Percentiles rank a stretch among this genome's conserved stretches.
Evolutionary conservation across 2,888 invertebrate species (phyloP).

Genomic region (Dasysyrphus tricinctus): DNA sequence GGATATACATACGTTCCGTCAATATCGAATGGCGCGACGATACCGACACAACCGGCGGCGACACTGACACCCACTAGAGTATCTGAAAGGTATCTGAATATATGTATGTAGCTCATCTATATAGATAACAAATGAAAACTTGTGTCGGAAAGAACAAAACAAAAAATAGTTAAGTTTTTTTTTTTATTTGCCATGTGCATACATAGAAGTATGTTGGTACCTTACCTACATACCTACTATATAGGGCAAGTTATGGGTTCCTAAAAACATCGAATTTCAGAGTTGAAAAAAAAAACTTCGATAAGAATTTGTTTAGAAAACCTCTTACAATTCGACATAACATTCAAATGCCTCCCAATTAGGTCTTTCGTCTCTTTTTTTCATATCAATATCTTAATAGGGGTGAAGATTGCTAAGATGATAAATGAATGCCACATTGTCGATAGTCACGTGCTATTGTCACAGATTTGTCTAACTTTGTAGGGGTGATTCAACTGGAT

Average conservation of each 20-base stretch:
- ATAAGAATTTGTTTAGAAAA: too few relatives aligned
- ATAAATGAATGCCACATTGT: too few relatives aligned
- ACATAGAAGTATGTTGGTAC: neutral
- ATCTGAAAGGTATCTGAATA: neutral
- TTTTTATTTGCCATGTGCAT: neutral
- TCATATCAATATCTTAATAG: too few relatives aligned
- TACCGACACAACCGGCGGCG: neutral
- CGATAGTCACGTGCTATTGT: too few relatives aligned
- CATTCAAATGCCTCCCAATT: too few relatives aligned
- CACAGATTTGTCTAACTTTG: too few relatives aligned
- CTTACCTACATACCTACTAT: too few relatives aligned
- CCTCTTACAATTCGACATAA: too few relatives aligned
- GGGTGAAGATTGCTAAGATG: too few relatives aligned
- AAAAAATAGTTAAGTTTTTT: neutral
- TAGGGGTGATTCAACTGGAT: too few relatives aligned
- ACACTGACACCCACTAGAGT: constrained; percentile 4
- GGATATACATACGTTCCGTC: neutral
- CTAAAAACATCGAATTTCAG: neutral
- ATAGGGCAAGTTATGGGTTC: neutral
- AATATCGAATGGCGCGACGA: neutral
- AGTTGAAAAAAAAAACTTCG: neutral
- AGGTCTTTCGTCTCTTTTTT: too few relatives aligned
- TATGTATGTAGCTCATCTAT: neutral
- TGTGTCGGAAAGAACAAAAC: constrained; percentile 25
- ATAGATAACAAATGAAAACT: constrained; percentile 23